Evolutionary conservation across 2,888 invertebrate species (phyloP), one percentile per base, ranked within the genome.

Genomic region (Ametastegia equiseti): DNA sequence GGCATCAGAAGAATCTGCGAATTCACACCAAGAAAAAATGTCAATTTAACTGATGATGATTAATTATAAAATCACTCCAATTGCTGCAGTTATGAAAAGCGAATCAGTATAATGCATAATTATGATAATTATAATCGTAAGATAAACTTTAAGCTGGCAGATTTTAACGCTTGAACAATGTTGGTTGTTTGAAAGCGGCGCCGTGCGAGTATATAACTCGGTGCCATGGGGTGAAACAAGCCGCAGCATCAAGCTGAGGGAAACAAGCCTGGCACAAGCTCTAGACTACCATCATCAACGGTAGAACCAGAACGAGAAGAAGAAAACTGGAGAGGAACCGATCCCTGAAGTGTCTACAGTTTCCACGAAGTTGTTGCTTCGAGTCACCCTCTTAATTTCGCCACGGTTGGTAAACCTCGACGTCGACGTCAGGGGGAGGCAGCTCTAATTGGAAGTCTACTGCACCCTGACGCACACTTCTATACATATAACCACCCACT

Each of bases 371-470:
- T 67, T 67, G 39, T 19, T 67, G 39, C 39, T 19, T n/a, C 36
- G 19, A 33, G 13, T 7, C 13, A 13, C 42, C 19, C 30, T 71
- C 30, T 30, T 30, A 71, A 71, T 71, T 47, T 47, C 19, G 42
- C 27, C 13, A 45, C 23, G 54, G 54, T 54, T 11, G 63, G 42
- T 69, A 13, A 3, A 42, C 69, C 63, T 60, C 60, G 6, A 30
- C 11, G 13, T 57, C 23, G 27, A 30, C 13, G 30, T 30, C 60
- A 6, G 3, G 42, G 23, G n/a, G n/a, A n/a, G n/a, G 67, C 42
- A 67, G 39, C 19, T 30, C 36, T 75, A 75, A 75, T 75, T 75
- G 75, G 75, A 75, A 75, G 54, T 54, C 57, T 75, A 23, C 75
- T 54, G 45, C 50, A 54, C 54, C 50, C 4, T 36, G 57, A 57